A percentile compares a stretch with the other conserved stretches of the same genome.
Evolutionary conservation across 2,797 vertebrate species (phyloP).

Genomic region (Eulemur rubriventer): DNA sequence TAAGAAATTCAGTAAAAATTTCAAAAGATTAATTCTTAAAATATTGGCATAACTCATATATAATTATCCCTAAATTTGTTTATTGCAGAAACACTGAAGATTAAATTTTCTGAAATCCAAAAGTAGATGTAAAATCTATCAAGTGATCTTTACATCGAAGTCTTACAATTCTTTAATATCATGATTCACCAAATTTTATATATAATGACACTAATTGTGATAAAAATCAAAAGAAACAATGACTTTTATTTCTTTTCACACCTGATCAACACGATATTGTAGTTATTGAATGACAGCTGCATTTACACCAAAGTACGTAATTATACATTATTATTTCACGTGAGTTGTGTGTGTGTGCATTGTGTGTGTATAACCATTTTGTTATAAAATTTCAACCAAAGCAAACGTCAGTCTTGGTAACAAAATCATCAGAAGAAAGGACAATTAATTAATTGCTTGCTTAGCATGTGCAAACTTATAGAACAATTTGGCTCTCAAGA

Average conservation of each 20-base stretch:
- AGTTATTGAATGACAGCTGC: neutral
- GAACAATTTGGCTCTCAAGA: constrained; percentile 52
- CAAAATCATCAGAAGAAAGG: neutral
- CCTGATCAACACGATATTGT: neutral
- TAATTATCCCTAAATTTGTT: neutral
- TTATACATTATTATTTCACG: neutral
- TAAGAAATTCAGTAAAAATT: neutral
- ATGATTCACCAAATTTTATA: neutral
- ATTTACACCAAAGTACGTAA: neutral
- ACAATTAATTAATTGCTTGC: neutral
- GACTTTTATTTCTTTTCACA: neutral
- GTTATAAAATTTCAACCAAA: constrained; percentile 9
- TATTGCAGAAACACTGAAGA: constrained; percentile 23
- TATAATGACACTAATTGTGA: neutral
- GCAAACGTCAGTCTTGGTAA: neutral
- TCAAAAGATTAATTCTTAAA: neutral
- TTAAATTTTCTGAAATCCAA: neutral
- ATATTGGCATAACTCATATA: neutral
- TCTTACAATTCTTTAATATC: neutral
- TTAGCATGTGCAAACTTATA: neutral
- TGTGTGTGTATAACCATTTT: neutral
- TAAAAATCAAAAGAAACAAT: constrained; percentile 25
- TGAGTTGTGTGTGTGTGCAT: neutral
- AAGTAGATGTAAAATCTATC: neutral
- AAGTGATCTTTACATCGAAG: neutral